Base-by-base conservation (phyloP, 2,888 invertebrate species). In the Gymnosoma rotundatum region DNA sequence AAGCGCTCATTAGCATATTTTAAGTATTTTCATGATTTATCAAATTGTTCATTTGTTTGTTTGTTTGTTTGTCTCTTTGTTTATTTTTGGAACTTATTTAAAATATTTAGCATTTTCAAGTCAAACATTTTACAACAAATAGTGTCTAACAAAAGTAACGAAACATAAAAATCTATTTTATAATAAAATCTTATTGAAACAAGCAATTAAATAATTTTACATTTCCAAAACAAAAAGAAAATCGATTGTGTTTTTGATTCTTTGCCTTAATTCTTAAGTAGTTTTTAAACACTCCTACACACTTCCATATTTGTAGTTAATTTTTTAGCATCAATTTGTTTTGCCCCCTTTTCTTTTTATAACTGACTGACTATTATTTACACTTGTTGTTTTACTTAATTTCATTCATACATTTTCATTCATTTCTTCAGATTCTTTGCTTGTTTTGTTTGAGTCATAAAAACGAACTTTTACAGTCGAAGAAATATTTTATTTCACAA, bases 1-100 rank as follows among this genome's bases (percentile, higher is more conserved):
- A 72, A 52, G 64, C 45, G 21, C 67, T 72, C 48, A 58, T 83
- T 78, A 80, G 67, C 54, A 72, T 76, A 58, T 63, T 69, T 52
- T 45, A 32, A 21, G 72, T 50, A 66, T n/a, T 67, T 50, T 56
- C 70, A 69, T 83, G 61, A 80, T 75, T n/a, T 75, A n/a, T 54
- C 63, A 70, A 58, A 73, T 66, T 80, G 14, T 72, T 58, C 56
- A 58, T 72, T 78, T 69, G 20, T 20, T 48, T 66, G 20, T 66
- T 56, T 75, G 32, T 61, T 63, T 32, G 32, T 32, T 32, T 32
- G 32, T 32, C 8, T 32, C 7, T 32, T 32, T 32, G 9, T 52
- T 52, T 18, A 9, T 52, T 52, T 42, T 54, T 42, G 2, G 14
- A 10, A 42, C 38, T 60, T 66, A 74, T 74, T 61, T 61, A 67